Evolutionary conservation across 2,888 invertebrate species (phyloP).

Genomic region (Eustalomyia histrio): DNA sequence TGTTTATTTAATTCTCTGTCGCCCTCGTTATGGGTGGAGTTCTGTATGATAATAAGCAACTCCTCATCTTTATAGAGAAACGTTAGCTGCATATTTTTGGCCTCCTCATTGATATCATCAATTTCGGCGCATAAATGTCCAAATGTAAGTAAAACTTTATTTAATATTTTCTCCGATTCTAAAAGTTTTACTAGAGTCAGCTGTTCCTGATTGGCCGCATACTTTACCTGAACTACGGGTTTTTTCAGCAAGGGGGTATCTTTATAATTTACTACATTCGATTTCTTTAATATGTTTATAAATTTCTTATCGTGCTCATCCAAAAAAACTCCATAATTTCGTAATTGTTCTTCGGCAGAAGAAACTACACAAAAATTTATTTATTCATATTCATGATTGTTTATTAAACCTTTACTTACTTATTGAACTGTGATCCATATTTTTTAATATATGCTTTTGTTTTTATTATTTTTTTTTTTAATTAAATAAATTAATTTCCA

Average conservation of each 20-base stretch:
- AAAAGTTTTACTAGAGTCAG: conserved; percentile 85
- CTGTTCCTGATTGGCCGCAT: conserved; percentile 80
- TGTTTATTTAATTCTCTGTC: conserved; percentile 12
- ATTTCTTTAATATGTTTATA: conserved; percentile 65
- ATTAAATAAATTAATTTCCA: too few relatives aligned
- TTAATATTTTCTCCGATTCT: conserved; percentile 89
- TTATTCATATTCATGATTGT: background rate
- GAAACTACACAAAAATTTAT: conserved; percentile 65
- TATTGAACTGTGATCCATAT: conserved; percentile 65
- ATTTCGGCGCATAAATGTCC: conserved; percentile 90
- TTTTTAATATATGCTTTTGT: background rate
- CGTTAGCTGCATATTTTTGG: conserved; percentile 81
- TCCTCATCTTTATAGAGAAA: conserved; percentile 77
- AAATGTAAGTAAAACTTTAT: conserved; percentile 89
- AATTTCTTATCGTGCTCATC: conserved; percentile 73
- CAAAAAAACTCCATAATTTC: conserved; percentile 74
- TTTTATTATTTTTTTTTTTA: too few relatives aligned
- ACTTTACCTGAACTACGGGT: conserved; percentile 71
- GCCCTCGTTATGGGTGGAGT: background rate
- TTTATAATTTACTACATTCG: conserved; percentile 39
- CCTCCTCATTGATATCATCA: conserved; percentile 84
- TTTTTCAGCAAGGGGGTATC: conserved; percentile 49
- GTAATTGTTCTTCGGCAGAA: conserved; percentile 76
- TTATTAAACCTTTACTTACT: conserved; percentile 53
- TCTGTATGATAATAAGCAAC: conserved; percentile 53